Conservation (phyloP, 2,888 invertebrate species). For the Tenthredo notha region DNA sequence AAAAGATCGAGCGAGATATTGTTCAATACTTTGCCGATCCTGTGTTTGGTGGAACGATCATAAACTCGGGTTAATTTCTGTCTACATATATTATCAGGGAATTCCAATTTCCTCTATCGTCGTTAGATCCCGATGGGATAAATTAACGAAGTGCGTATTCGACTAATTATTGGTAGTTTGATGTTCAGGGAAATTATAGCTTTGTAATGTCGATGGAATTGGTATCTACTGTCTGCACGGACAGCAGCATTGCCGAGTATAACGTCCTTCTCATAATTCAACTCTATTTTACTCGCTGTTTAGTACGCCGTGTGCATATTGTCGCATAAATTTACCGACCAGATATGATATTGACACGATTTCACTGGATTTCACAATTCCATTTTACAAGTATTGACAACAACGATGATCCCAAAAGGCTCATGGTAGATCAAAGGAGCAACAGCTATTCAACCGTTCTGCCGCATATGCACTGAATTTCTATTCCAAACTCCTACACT, state of each 20-base stretch:
- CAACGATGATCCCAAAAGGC: not conserved
- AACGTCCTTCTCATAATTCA: constrained; percentile 6
- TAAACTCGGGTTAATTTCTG: not conserved
- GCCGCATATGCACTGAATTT: not conserved
- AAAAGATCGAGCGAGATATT: not conserved
- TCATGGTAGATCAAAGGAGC: not conserved
- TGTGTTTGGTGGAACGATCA: not conserved
- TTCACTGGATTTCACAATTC: not conserved
- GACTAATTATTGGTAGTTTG: not conserved
- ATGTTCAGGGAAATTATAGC: constrained; percentile 11
- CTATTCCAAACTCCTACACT: not conserved
- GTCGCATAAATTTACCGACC: not conserved
- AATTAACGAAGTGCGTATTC: constrained; percentile 8
- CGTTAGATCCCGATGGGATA: not conserved
- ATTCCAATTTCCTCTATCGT: not conserved
- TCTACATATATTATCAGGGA: not conserved
- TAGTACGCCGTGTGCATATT: not conserved
- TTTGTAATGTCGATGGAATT: constrained; percentile 1
- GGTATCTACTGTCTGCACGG: constrained; percentile 11
- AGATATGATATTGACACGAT: not conserved
- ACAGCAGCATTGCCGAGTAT: not conserved
- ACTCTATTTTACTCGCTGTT: not conserved
- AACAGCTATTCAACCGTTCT: not conserved
- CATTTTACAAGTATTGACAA: constrained; percentile 19
- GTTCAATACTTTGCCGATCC: not conserved